These are phyloP conservation scores for Lasioglossum marginatum DNA, from an alignment of 2,888 invertebrate genomes.

Conservation along the genomic window DNA sequence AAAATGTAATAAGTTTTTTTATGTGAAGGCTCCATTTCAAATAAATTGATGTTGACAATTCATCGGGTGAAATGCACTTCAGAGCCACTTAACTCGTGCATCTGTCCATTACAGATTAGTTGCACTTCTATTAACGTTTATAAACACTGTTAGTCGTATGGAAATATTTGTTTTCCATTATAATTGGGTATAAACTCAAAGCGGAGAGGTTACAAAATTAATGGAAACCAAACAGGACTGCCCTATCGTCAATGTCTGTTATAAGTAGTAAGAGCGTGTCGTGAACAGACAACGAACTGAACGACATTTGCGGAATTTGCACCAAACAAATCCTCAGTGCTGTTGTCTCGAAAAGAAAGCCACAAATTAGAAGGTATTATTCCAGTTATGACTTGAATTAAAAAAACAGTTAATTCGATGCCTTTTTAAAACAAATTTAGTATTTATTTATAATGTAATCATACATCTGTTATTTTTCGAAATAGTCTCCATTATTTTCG, in stretches of 20 bases:
- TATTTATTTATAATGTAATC: too few species aligned
- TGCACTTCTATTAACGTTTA: slow-evolving; percentile 5
- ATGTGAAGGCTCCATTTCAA: neutral
- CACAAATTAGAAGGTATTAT: neutral
- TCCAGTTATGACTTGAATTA: neutral
- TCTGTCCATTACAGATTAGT: slow-evolving; percentile 1
- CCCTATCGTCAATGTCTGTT: neutral
- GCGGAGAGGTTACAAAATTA: neutral
- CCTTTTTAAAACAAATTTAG: too few species aligned
- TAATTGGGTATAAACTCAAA: neutral
- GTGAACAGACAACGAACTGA: neutral
- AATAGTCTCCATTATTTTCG: too few species aligned
- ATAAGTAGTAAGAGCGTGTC: neutral
- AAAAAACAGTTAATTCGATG: too few species aligned
- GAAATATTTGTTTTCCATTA: slow-evolving; percentile 7
- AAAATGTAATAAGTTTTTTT: neutral
- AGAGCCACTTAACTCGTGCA: neutral
- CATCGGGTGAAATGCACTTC: neutral
- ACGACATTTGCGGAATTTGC: neutral
- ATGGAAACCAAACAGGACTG: neutral
- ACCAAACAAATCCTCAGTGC: neutral
- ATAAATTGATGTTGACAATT: slow-evolving; percentile 6
- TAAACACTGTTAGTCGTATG: neutral
- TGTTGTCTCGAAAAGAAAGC: neutral
- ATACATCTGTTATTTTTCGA: too few species aligned